Conservation (phyloP, 2,113 vertebrate species). For the Crotalus horridus region DNA sequence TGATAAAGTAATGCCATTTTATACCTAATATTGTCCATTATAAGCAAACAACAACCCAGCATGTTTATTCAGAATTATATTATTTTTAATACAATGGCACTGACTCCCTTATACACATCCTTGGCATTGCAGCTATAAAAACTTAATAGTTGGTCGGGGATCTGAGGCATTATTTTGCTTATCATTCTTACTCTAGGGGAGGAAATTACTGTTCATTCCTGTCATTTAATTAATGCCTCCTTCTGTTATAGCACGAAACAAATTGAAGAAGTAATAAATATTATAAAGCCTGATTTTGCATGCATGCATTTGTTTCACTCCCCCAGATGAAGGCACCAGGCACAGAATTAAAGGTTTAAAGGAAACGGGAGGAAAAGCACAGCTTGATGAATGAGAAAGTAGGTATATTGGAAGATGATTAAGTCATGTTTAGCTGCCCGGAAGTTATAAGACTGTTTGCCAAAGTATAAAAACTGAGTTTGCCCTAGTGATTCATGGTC, state of each 20-base stretch:
- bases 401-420: neutral
- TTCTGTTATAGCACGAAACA: neutral
- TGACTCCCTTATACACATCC: neutral
- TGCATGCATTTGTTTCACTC: neutral
- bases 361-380: neutral
- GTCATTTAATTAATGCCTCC: neutral
- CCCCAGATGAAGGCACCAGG: neutral
- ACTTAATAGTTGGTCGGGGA: neutral
- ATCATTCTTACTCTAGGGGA: neutral
- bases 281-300: neutral
- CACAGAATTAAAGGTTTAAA: neutral
- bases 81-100: neutral
- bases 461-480: neutral
- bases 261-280: neutral
- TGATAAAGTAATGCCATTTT: neutral
- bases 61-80: neutral
- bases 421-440: neutral
- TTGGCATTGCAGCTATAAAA: neutral
- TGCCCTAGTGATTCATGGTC: neutral
- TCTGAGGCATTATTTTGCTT: neutral
- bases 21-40: neutral
- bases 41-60: neutral
- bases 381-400: neutral
- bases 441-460: neutral
- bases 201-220: neutral